These are phyloP conservation scores for Amblyraja radiata DNA, from an alignment of 2,797 vertebrate species.

Conservation along the genomic window DNA sequence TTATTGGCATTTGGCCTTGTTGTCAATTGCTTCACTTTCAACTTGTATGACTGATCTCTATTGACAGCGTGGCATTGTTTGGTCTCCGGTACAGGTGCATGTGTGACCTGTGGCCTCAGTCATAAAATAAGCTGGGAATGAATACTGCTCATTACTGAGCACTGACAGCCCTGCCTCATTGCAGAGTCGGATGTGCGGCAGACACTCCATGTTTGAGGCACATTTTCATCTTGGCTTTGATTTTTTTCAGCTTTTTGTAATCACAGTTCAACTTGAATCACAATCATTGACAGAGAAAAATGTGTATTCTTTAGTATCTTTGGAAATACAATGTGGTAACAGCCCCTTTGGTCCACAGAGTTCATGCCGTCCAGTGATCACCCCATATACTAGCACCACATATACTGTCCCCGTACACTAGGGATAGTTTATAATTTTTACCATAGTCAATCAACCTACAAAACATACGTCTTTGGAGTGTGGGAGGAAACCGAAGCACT, in stretches of 20 bases:
- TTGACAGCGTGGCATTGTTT: slow-evolving; percentile 57
- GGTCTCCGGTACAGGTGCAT: slow-evolving; percentile 64
- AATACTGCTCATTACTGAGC: slow-evolving; percentile 10
- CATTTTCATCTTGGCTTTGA: not conserved
- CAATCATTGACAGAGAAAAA: not conserved
- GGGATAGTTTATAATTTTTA: too few species aligned
- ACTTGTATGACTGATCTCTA: slow-evolving; percentile 12
- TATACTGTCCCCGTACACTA: too few species aligned
- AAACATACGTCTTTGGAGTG: too few species aligned
- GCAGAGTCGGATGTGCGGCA: slow-evolving; percentile 29
- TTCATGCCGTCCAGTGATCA: too few species aligned
- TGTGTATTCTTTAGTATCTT: not conserved
- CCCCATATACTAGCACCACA: too few species aligned
- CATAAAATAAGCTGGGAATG: slow-evolving; percentile 43
- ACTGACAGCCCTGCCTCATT: slow-evolving; percentile 31
- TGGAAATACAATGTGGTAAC: too few species aligned
- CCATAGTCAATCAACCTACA: too few species aligned
- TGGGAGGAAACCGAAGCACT: too few species aligned
- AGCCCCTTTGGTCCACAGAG: too few species aligned
- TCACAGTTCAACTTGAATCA: not conserved
- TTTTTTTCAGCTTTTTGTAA: not conserved
- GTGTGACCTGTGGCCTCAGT: slow-evolving; percentile 56
- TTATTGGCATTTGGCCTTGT: slow-evolving; percentile 16
- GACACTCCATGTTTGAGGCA: not conserved
- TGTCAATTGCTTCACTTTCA: slow-evolving; percentile 13